Percentiles rank a stretch among this genome's conserved stretches.
Evolutionary conservation across 2,113 vertebrate species (phyloP).

Genomic region (Zingel zingel): DNA sequence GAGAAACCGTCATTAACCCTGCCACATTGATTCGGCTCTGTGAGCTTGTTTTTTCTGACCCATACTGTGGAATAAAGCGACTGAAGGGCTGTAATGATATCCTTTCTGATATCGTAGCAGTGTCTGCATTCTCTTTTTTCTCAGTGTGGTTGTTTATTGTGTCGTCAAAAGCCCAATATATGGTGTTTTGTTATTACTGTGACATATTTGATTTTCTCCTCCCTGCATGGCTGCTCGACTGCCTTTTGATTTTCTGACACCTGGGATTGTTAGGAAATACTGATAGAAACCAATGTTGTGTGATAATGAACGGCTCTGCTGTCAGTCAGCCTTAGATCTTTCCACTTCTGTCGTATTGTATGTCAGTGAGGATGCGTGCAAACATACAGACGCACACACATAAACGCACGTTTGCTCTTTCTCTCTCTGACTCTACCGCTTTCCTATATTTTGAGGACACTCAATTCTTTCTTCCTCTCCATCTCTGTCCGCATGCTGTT

Average conservation of each 20-base stretch:
- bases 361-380: conserved; percentile 56
- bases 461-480: conserved; percentile 26
- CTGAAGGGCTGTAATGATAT: conserved; percentile 62
- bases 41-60: conserved; percentile 67
- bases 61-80: conserved; percentile 62
- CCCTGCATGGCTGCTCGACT: conserved; percentile 65
- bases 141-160: conserved; percentile 63
- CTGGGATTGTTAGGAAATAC: conserved; percentile 68
- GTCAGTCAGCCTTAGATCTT: conserved; percentile 69
- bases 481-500: conserved; percentile 76
- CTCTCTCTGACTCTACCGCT: conserved; percentile 22
- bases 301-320: conserved; percentile 74
- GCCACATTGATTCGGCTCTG: conserved; percentile 76
- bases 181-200: conserved; percentile 67
- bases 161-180: conserved; percentile 62
- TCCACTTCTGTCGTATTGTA: conserved; percentile 43
- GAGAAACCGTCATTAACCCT: conserved; percentile 82
- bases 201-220: conserved; percentile 74
- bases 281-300: conserved; percentile 67
- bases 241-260: conserved; percentile 75
- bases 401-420: conserved; percentile 25
- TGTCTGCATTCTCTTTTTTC: conserved; percentile 36
- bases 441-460: conserved; percentile 39
- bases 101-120: conserved; percentile 43
- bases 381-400: not conserved